Conservation (phyloP, 2,113 vertebrate genomes). For the Eira barbara region DNA sequence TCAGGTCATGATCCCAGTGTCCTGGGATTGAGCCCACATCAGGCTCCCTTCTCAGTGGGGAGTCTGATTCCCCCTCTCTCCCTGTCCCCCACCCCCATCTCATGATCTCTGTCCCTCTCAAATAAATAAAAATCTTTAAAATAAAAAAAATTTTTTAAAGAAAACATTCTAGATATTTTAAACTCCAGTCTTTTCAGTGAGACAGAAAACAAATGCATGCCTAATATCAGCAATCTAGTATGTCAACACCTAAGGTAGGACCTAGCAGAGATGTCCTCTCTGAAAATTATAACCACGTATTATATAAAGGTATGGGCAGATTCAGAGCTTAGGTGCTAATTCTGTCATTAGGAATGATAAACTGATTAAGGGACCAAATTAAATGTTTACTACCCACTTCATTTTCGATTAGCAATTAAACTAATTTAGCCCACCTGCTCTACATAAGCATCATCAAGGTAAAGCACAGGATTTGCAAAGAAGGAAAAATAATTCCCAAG, state of each 20-base stretch:
- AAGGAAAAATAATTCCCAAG: neutral
- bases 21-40: too few species aligned
- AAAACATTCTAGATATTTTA: neutral
- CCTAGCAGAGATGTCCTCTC: neutral
- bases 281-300: neutral
- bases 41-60: too few species aligned
- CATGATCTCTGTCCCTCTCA: too few species aligned
- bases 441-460: neutral
- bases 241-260: neutral
- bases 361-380: conserved; percentile 20
- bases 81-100: too few species aligned
- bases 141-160: neutral
- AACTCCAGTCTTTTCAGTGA: neutral
- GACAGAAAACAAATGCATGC: neutral
- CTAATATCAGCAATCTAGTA: neutral
- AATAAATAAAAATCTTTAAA: too few species aligned
- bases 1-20: too few species aligned
- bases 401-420: neutral
- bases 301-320: neutral
- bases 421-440: neutral
- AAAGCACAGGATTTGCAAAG: neutral
- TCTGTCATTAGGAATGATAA: neutral
- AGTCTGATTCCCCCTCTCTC: too few species aligned
- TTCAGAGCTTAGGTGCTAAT: neutral
- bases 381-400: conserved; percentile 7